These are phyloP conservation scores for Hoplodrina blanda DNA, from an alignment of 2,888 invertebrate genomes.

Conservation along the genomic window DNA sequence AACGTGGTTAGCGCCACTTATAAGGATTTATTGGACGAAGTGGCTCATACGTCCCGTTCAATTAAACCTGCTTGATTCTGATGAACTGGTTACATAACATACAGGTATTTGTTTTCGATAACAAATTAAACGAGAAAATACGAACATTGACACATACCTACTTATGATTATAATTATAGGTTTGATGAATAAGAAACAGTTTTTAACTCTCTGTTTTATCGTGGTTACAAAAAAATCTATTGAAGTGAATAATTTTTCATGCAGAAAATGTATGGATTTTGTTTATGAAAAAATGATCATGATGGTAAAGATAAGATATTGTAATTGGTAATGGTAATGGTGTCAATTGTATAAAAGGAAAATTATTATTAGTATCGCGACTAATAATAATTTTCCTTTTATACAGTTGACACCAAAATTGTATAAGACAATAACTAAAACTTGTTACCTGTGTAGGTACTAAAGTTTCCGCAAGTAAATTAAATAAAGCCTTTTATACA, in stretches of 20 bases:
- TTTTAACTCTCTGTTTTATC: too few relatives aligned
- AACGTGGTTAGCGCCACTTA: conserved; percentile 31
- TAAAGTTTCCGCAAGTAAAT: conserved; percentile 10
- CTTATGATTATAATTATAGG: not conserved
- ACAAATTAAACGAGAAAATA: not conserved
- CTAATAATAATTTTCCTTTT: not conserved
- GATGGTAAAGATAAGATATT: too few relatives aligned
- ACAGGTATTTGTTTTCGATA: conserved; percentile 26
- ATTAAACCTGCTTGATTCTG: conserved; percentile 48
- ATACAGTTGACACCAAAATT: not conserved
- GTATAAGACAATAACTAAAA: not conserved
- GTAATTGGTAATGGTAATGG: too few relatives aligned
- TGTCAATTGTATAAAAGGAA: too few relatives aligned
- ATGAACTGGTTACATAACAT: conserved; percentile 39
- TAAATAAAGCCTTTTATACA: conserved; percentile 6
- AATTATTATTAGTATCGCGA: not conserved
- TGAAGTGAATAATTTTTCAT: too few relatives aligned
- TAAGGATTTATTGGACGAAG: conserved; percentile 45
- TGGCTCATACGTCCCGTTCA: conserved; percentile 20
- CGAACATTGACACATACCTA: not conserved
- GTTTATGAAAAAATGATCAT: too few relatives aligned
- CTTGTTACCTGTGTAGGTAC: not conserved
- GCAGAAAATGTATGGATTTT: too few relatives aligned
- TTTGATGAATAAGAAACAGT: too few relatives aligned
- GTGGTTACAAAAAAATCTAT: too few relatives aligned